Percentiles rank a stretch among this genome's conserved stretches.
Conservation (phyloP, 2,797 vertebrate species). For the Sebastes dallii region DNA sequence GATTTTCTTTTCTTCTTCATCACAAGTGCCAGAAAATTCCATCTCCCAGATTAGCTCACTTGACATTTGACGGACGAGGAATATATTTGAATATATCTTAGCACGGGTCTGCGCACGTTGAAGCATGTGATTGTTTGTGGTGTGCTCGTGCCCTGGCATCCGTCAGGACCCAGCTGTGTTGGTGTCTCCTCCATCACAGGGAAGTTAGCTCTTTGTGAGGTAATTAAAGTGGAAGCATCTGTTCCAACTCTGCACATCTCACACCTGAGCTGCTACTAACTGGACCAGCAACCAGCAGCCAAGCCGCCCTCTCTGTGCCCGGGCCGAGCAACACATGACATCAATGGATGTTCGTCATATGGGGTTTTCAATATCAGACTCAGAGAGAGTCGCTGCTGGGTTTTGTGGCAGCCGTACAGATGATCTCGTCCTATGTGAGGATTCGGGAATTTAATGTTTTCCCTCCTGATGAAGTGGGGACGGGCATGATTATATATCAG, state of each 20-base stretch:
- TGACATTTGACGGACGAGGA: conserved; percentile 74
- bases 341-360: not conserved
- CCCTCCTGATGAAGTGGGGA: not conserved
- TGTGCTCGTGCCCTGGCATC: conserved; percentile 50
- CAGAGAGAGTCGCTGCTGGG: not conserved
- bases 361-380: not conserved
- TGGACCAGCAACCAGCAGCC: conserved; percentile 34
- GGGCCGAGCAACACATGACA: not conserved
- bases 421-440: not conserved
- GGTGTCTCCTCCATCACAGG: conserved; percentile 67
- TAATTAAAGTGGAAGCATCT: conserved; percentile 78
- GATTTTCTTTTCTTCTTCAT: conserved; percentile 29
- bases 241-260: conserved; percentile 44
- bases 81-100: conserved; percentile 72
- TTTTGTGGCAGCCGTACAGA: not conserved
- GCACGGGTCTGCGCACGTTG: not conserved
- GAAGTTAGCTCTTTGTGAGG: conserved; percentile 65
- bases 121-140: conserved; percentile 27
- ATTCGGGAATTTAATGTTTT: not conserved
- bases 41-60: conserved; percentile 65
- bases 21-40: conserved; percentile 29
- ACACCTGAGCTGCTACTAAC: conserved; percentile 67
- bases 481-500: not conserved
- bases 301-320: not conserved
- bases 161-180: conserved; percentile 74